These are phyloP conservation scores for Graphium colonna DNA, from an alignment of 2,888 invertebrate genomes.

Conservation along the genomic window DNA sequence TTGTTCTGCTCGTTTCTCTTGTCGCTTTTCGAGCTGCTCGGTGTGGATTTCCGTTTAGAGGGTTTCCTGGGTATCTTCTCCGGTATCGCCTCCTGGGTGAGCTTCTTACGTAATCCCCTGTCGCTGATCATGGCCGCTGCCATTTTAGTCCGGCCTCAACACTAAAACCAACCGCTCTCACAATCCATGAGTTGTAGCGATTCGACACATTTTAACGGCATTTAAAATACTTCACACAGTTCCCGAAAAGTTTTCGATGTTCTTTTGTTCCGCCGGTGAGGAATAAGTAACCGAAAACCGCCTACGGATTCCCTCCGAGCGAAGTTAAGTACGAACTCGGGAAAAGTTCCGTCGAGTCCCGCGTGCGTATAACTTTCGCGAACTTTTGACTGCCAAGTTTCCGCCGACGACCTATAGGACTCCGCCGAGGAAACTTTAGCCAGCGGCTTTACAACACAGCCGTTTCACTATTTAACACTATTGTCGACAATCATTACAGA, in stretches of 20 bases:
- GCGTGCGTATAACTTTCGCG: constrained; percentile 62
- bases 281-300: constrained; percentile 34
- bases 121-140: constrained; percentile 80
- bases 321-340: constrained; percentile 52
- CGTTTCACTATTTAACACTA: constrained; percentile 14
- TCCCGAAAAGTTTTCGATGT: constrained; percentile 30
- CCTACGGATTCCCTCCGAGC: constrained; percentile 50
- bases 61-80: constrained; percentile 71
- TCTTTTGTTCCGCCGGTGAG: constrained; percentile 38
- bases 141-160: constrained; percentile 53
- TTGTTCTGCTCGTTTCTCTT: constrained; percentile 80
- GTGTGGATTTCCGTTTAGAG: constrained; percentile 71
- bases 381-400: constrained; percentile 71
- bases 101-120: constrained; percentile 73
- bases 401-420: constrained; percentile 57
- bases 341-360: constrained; percentile 48
- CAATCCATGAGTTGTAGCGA: constrained; percentile 5
- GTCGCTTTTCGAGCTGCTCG: constrained; percentile 62
- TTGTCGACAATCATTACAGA: not conserved
- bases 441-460: constrained; percentile 36
- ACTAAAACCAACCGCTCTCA: constrained; percentile 10
- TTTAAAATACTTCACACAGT: constrained; percentile 23
- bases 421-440: constrained; percentile 53
- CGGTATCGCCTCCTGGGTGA: constrained; percentile 70
- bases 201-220: constrained; percentile 11